These are phyloP conservation scores for Dermochelys coriacea DNA, from an alignment of 2,797 vertebrate genomes.

Conservation along the genomic window DNA sequence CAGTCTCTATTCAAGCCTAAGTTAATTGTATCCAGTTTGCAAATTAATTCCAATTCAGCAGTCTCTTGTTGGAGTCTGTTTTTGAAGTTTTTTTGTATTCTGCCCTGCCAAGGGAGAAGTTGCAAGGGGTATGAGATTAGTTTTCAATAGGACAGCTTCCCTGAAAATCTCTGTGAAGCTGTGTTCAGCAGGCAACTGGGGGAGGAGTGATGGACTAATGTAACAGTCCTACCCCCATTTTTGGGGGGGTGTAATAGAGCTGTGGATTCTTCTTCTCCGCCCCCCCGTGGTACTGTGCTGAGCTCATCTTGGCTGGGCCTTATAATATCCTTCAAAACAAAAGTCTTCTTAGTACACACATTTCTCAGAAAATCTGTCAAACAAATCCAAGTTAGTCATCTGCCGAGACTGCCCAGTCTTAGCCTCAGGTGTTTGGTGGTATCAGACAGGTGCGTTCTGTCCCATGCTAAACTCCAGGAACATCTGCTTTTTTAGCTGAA, in stretches of 20 bases:
- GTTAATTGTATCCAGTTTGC: no score
- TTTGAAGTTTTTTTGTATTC: no score
- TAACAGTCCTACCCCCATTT: not conserved
- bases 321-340: not conserved
- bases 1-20: no score
- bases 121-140: not conserved
- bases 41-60: no score
- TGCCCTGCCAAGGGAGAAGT: not conserved
- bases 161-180: not conserved
- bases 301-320: not conserved
- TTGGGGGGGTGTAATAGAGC: not conserved
- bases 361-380: not conserved
- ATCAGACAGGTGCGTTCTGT: conserved; percentile 41
- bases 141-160: not conserved
- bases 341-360: not conserved
- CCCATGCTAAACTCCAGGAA: conserved; percentile 41
- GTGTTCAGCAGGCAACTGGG: rapidly evolving
- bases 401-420: conserved; percentile 2
- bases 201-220: rapidly evolving
- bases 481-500: conserved; percentile 41
- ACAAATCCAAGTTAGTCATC: conserved; percentile 30
- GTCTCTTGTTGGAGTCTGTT: no score
- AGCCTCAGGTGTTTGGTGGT: conserved; percentile 36
- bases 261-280: not conserved
- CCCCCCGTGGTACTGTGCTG: not conserved